A percentile compares a stretch with the other conserved stretches of the same genome.
These are phyloP conservation scores for Nomada ruficornis DNA, from an alignment of 2,888 invertebrate genomes.

Conservation along the genomic window DNA sequence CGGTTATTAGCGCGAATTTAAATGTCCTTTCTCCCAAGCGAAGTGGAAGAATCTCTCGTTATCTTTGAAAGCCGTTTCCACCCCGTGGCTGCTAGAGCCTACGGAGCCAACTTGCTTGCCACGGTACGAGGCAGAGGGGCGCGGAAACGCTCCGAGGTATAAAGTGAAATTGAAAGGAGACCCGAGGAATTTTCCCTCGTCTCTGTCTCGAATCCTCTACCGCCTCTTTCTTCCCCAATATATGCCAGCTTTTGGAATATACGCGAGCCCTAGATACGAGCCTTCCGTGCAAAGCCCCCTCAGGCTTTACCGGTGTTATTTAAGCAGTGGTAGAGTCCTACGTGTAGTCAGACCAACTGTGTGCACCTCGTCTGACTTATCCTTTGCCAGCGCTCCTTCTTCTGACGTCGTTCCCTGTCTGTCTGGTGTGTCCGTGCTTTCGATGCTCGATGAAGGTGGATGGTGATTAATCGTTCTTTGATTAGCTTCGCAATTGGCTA, in stretches of 20 bases:
- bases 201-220: background rate
- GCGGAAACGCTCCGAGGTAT: constrained; percentile 42
- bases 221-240: background rate
- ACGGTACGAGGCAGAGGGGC: background rate
- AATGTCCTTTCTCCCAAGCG: constrained; percentile 39
- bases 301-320: constrained; percentile 51
- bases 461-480: background rate
- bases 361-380: constrained; percentile 1
- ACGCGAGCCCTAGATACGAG: constrained; percentile 34
- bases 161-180: constrained; percentile 72
- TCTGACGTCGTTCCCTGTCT: background rate
- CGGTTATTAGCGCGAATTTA: constrained; percentile 52
- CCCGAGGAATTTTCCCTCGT: constrained; percentile 39
- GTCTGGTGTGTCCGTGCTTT: background rate
- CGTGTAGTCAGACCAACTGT: constrained; percentile 54
- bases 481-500: background rate
- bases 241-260: background rate
- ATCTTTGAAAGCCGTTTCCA: constrained; percentile 52
- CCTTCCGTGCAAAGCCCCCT: constrained; percentile 46
- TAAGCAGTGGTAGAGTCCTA: constrained; percentile 57
- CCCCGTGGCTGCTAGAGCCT: constrained; percentile 36
- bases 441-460: background rate
- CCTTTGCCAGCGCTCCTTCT: constrained; percentile 7
- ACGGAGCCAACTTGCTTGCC: constrained; percentile 2
- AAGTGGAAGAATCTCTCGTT: constrained; percentile 58